Base-by-base conservation (phyloP, 2,888 invertebrate genomes). In the Amphipoea lucens region DNA sequence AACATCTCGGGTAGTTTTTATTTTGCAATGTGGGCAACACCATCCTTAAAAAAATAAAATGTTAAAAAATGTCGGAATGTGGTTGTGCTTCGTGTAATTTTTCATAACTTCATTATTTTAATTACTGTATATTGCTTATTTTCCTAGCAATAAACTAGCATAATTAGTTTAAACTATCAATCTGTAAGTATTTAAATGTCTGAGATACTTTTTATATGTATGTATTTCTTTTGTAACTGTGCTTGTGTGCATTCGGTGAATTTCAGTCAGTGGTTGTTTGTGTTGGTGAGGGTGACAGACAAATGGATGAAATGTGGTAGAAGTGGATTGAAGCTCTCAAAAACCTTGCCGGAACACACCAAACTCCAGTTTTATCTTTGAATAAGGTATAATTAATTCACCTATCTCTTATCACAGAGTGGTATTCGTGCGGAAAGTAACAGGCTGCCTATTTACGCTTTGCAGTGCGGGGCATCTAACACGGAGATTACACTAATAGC, bases 261-360 rank as follows among this genome's bases (percentile, higher is more conserved):
- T 94, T 94, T 94, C 93, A 93, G 92, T 94, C 93, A 93, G 92
- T 94, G 91, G 92, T 94, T 95, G 95, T 96, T 95, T 96, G 95
- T 96, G 94, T 95, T 95, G 92, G 95, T 95, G 94, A 94, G 93
- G 92, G 93, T 94, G 94, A 82, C 93, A 92, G 92, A 94, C 94
- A 92, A 94, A 93, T 94, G 91, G 92, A 92, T 91, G 94, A 95
- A 94, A 95, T 95, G 95, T 96, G 94, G 92, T 95, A 95, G 92
- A 81, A 92, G 94, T 92, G 89, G 88, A 92, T 91, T 90, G 90
- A 92, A 94, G 90, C 86, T 90, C 84, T 89, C 87, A 91, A 88
- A 76, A 90, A 85, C 66, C 82, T 88, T 84, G 85, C 87, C 86
- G 89, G 87, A 89, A 87, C 85, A 88, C 87, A 82, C 83, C 89